phyloP scores from a whole-genome alignment of 1,140 invertebrate species.

The Drosophila trapezifrons region DNA sequence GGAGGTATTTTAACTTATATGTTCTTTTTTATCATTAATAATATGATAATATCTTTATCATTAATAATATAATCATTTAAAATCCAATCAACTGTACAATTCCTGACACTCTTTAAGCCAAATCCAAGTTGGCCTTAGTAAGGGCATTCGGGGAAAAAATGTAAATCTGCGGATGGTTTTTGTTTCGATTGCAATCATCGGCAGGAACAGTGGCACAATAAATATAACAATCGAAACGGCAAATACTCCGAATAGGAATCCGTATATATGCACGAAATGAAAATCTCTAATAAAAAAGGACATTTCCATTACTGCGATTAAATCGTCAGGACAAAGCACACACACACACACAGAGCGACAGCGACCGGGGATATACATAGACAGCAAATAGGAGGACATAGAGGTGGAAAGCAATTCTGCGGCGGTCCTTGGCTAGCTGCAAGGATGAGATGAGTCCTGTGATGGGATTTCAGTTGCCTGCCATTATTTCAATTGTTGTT shows the following conservation, averaged over 20 bases:
- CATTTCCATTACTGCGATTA: constrained; percentile 81
- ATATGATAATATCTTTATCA: too few species aligned
- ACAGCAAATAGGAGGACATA: constrained; percentile 21
- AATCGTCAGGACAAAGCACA: constrained; percentile 62
- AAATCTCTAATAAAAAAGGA: constrained; percentile 76
- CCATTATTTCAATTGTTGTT: constrained; percentile 80
- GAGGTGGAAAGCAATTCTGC: constrained; percentile 34
- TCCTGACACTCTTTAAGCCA: background rate
- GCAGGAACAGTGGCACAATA: constrained; percentile 53
- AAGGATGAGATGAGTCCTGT: constrained; percentile 27
- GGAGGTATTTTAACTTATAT: too few species aligned
- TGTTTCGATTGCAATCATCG: constrained; percentile 50
- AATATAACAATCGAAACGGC: constrained; percentile 63
- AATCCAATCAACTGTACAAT: background rate
- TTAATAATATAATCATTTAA: background rate
- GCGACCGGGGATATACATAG: background rate
- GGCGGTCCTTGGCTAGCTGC: constrained; percentile 37
- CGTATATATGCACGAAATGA: constrained; percentile 46
- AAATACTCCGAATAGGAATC: constrained; percentile 56
- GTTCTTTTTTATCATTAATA: too few species aligned
- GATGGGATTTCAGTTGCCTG: constrained; percentile 62
- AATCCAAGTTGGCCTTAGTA: background rate
- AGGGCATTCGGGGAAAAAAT: constrained; percentile 28
- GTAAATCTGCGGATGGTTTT: constrained; percentile 17
- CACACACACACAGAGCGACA: background rate